Conservation (phyloP, 2,888 invertebrate species). For the Parthenolecanium corni region DNA sequence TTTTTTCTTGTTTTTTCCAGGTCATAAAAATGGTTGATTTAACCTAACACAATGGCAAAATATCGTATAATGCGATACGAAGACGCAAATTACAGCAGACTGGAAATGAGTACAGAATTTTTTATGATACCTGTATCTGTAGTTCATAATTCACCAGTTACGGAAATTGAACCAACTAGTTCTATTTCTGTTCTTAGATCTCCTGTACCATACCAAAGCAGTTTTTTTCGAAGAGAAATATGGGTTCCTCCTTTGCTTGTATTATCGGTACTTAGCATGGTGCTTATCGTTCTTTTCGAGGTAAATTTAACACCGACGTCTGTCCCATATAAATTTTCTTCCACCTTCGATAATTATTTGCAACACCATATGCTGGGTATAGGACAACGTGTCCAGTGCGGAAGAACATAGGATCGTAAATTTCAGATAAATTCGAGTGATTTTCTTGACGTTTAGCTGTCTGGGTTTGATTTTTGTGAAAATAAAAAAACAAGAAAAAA, state of each 20-base stretch:
- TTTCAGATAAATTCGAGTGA: too few relatives aligned
- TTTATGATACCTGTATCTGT: constrained; percentile 58
- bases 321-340: neutral
- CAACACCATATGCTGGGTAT: neutral
- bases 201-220: constrained; percentile 37
- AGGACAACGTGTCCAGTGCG: neutral
- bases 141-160: constrained; percentile 39
- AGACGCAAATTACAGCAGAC: constrained; percentile 38
- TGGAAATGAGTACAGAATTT: constrained; percentile 75
- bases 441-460: too few relatives aligned
- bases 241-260: constrained; percentile 87
- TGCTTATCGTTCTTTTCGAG: constrained; percentile 76
- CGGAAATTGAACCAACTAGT: constrained; percentile 43
- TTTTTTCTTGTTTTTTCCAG: too few relatives aligned
- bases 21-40: constrained; percentile 14
- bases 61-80: neutral
- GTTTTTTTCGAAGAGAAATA: constrained; percentile 51
- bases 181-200: constrained; percentile 40
- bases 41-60: neutral
- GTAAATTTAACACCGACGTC: constrained; percentile 37
- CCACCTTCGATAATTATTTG: neutral
- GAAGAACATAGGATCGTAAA: neutral
- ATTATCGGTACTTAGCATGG: constrained; percentile 69
- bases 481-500: too few relatives aligned
- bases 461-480: too few relatives aligned